Conservation (phyloP, 2,797 vertebrate species). For the Aulostomus chinensis region DNA sequence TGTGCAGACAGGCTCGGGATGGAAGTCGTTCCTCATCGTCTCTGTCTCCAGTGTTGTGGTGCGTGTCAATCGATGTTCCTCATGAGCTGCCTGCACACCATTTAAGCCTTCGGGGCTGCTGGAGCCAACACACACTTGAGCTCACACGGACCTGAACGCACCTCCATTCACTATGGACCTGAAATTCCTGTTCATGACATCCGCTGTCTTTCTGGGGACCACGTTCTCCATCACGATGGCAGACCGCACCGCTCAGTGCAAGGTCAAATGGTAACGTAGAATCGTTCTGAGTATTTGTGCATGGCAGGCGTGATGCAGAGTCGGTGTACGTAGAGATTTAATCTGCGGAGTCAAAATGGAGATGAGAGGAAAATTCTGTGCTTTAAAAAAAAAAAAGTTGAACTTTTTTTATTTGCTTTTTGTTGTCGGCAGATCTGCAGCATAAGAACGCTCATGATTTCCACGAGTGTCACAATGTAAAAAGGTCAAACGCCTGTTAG, state of each 20-base stretch:
- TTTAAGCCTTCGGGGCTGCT: slow-evolving; percentile 2
- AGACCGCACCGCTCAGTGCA: slow-evolving; percentile 43
- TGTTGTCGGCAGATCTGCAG: too few relatives aligned
- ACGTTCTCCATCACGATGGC: slow-evolving; percentile 26
- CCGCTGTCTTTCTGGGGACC: slow-evolving; percentile 36
- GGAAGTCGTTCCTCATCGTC: too few relatives aligned
- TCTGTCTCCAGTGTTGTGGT: not conserved
- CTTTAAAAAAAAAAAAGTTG: too few relatives aligned
- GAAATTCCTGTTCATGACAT: slow-evolving; percentile 25
- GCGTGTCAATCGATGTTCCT: slow-evolving; percentile 28
- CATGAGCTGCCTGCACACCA: not conserved
- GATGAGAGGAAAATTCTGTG: too few relatives aligned
- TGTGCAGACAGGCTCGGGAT: too few relatives aligned
- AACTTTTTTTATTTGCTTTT: too few relatives aligned
- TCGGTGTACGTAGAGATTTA: not conserved
- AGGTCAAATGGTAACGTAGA: slow-evolving; percentile 62
- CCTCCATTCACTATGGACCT: slow-evolving; percentile 25
- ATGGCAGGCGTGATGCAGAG: not conserved
- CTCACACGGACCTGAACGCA: not conserved
- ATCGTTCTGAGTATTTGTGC: not conserved
- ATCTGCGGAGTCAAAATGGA: too few relatives aligned
- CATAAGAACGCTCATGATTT: too few relatives aligned
- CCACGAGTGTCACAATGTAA: not conserved
- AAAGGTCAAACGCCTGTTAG: slow-evolving; percentile 3
- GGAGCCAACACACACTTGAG: not conserved